Evolutionary conservation across 2,113 vertebrate species (phyloP), one percentile per base, ranked within the genome.

Genomic region (Leucopsar rothschildi): DNA sequence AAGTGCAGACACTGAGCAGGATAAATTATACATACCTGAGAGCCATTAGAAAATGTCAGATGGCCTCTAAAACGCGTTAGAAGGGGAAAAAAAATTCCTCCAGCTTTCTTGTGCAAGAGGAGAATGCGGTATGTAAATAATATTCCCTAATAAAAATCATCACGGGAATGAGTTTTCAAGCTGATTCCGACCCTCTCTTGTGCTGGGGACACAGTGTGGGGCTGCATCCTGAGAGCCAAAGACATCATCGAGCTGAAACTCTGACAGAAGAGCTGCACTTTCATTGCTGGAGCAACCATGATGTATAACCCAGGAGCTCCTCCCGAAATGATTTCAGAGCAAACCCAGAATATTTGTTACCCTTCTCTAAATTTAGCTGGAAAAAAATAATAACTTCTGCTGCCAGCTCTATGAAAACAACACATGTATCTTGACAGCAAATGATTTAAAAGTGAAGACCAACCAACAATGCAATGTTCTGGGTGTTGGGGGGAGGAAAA

Each of bases 1-100:
- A 86, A 95, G 76, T 1, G 28, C 52, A 75, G 88, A 49, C 49
- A 6, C 5, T 7, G 93, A 93, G 39, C 69, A 35, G 76, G 79
- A 73, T 95, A 60, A 88, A 90, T 92, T 92, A 86, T 90, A 77
- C 35, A 70, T 85, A 94, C 90, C 95, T 96, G 90, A 86, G 79
- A 81, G 69, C 64, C 65, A 83, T 90, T 80, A 90, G 65, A 42
- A 95, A 96, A 96, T 75, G 86, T 86, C 88, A 86, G 64, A 39
- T 81, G 2, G 1, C 77, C 92, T 90, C 60, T 83, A 57, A 94
- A 97, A 56, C 1, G 9, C 15, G 8, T 77, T 64, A 93, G 76
- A n/a, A 92, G 27, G 5, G 39, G 18, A 14, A 42, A 73, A 42
- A 73, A 88, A 72, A 75, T 7, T 16, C 56, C 57, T 83, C 28